Evolutionary conservation across 2,888 invertebrate genomes (phyloP).

Genomic region (Sycophila texana): DNA sequence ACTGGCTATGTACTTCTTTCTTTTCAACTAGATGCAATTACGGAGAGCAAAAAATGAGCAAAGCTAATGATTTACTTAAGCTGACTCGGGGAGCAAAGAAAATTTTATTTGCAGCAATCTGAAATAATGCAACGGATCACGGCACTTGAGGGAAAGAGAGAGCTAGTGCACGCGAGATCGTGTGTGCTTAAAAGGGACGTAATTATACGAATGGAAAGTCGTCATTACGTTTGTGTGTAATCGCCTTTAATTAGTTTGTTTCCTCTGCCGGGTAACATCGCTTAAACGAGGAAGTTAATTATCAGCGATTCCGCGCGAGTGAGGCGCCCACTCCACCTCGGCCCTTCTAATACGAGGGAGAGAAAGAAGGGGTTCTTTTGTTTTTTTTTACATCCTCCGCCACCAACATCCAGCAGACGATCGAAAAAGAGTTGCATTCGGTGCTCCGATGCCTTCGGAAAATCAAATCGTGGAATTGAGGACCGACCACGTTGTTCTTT

Average conservation of each 20-base stretch:
- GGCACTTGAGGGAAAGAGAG: too few species aligned
- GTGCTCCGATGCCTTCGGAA: not conserved
- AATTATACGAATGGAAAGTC: conserved; percentile 54
- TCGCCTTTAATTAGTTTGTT: conserved; percentile 56
- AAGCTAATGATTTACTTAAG: too few species aligned
- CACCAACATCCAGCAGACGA: not conserved
- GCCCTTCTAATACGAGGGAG: not conserved
- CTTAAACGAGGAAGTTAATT: conserved; percentile 52
- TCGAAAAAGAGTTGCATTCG: conserved; percentile 10
- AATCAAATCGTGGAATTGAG: conserved; percentile 16
- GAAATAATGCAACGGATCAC: too few species aligned
- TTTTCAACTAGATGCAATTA: too few species aligned
- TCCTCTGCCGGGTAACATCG: conserved; percentile 27
- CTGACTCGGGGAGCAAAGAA: too few species aligned
- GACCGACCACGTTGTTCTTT: not conserved
- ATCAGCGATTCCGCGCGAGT: conserved; percentile 29
- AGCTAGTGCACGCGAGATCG: too few species aligned
- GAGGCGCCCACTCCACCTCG: not conserved
- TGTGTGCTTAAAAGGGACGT: conserved; percentile 3
- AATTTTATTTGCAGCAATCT: too few species aligned
- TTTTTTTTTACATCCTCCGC: not conserved
- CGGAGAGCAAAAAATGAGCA: too few species aligned
- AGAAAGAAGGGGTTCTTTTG: not conserved
- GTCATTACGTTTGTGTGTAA: conserved; percentile 53
- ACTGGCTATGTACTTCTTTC: too few species aligned